phyloP scores from a whole-genome alignment of 2,888 invertebrate species.

The Agrilus mali region DNA sequence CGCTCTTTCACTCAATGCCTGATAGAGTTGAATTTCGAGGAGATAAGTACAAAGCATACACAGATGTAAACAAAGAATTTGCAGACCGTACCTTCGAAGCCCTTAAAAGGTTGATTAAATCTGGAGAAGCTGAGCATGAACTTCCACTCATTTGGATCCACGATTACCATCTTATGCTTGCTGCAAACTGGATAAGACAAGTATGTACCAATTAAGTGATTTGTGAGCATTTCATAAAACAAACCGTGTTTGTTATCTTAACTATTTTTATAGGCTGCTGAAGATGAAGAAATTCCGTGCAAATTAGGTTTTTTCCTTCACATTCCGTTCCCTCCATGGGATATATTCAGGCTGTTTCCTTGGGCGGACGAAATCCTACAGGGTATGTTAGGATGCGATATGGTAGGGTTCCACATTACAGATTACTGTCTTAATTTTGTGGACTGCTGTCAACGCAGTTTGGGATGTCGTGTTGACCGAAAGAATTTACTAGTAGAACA shows the following conservation, averaged over 20 bases:
- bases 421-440: conserved; percentile 87
- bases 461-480: conserved; percentile 79
- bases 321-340: conserved; percentile 92
- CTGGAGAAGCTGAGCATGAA: conserved; percentile 32
- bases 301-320: conserved; percentile 88
- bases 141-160: conserved; percentile 83
- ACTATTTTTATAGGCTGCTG: conserved; percentile 43
- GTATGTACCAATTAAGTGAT: conserved; percentile 26
- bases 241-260: no score
- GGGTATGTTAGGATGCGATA: conserved; percentile 83
- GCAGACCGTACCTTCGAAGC: conserved; percentile 67
- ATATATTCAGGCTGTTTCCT: conserved; percentile 79
- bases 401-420: conserved; percentile 86
- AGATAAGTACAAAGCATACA: conserved; percentile 75
- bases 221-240: conserved; percentile 3
- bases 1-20: conserved; percentile 85
- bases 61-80: conserved; percentile 66
- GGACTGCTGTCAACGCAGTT: conserved; percentile 76
- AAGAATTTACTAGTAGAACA: conserved; percentile 79
- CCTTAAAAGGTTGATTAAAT: conserved; percentile 40
- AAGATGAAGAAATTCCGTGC: conserved; percentile 61
- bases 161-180: conserved; percentile 88
- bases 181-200: conserved; percentile 83
- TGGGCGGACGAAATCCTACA: conserved; percentile 91
- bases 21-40: conserved; percentile 72